Evolutionary conservation across 2,113 vertebrate species (phyloP).

Genomic region (Phainopepla nitens): DNA sequence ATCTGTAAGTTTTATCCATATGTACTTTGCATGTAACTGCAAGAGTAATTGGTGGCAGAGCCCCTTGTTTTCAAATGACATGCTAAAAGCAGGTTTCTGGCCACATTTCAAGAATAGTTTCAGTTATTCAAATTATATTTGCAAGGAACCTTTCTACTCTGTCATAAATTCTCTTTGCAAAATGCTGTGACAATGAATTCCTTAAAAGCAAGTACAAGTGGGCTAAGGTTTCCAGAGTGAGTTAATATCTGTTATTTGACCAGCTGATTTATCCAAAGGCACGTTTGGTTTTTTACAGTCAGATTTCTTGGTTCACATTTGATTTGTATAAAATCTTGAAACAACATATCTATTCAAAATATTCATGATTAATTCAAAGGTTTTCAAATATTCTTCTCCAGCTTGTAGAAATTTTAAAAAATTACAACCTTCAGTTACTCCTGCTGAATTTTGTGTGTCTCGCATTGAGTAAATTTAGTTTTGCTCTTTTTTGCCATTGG

Average conservation of each 20-base stretch:
- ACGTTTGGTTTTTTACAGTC: not conserved
- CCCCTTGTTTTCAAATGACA: not conserved
- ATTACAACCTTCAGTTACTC: not conserved
- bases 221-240: not conserved
- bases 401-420: not conserved
- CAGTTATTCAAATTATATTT: slow-evolving; percentile 10
- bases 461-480: not conserved
- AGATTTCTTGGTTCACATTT: not conserved
- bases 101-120: not conserved
- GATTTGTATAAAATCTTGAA: not conserved
- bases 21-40: not conserved
- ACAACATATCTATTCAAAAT: not conserved
- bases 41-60: not conserved
- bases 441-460: not conserved
- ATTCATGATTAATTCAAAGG: not conserved
- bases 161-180: slow-evolving; percentile 10
- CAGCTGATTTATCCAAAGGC: slow-evolving; percentile 7
- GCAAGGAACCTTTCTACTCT: not conserved
- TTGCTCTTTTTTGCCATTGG: not conserved
- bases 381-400: slow-evolving; percentile 1
- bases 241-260: slow-evolving; percentile 18
- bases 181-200: not conserved
- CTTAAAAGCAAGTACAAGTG: slow-evolving; percentile 8
- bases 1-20: not conserved
- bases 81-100: slow-evolving; percentile 39